Conservation (phyloP, 2,113 vertebrate species). For the Tachuris rubrigastra region DNA sequence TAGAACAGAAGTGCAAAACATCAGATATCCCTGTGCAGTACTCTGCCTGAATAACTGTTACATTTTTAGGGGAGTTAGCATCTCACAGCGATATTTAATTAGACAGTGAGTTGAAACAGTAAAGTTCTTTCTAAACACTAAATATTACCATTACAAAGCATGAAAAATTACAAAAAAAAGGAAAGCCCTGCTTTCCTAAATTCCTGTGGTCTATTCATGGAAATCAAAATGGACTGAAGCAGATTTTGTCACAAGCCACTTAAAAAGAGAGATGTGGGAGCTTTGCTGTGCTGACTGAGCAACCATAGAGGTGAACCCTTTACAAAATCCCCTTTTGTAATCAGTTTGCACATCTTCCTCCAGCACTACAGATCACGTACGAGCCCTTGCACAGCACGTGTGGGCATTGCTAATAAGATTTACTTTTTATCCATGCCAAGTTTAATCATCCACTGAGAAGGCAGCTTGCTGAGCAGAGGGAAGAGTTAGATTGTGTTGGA, state of each 20-base stretch:
- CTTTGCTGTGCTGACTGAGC: constrained; percentile 20
- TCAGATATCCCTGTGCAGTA: neutral
- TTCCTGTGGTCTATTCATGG: neutral
- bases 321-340: constrained; percentile 23
- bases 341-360: neutral
- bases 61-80: neutral
- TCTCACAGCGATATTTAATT: neutral
- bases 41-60: neutral
- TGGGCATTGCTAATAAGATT: constrained; percentile 45
- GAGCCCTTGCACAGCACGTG: neutral
- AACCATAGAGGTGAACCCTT: neutral
- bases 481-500: neutral
- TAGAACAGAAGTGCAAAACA: constrained; percentile 10
- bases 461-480: constrained; percentile 42
- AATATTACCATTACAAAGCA: neutral
- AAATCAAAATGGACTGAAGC: constrained; percentile 35
- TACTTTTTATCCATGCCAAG: constrained; percentile 16
- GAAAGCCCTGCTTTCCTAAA: constrained; percentile 7
- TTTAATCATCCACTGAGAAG: constrained; percentile 51
- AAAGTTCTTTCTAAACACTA: constrained; percentile 15
- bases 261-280: neutral
- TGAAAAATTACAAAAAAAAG: neutral
- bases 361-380: neutral
- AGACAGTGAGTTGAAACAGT: neutral
- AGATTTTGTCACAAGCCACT: constrained; percentile 18